A percentile compares a stretch with the other conserved stretches of the same genome.
Evolutionary conservation across 2,888 invertebrate species (phyloP).

Genomic region (Amiota communis): DNA sequence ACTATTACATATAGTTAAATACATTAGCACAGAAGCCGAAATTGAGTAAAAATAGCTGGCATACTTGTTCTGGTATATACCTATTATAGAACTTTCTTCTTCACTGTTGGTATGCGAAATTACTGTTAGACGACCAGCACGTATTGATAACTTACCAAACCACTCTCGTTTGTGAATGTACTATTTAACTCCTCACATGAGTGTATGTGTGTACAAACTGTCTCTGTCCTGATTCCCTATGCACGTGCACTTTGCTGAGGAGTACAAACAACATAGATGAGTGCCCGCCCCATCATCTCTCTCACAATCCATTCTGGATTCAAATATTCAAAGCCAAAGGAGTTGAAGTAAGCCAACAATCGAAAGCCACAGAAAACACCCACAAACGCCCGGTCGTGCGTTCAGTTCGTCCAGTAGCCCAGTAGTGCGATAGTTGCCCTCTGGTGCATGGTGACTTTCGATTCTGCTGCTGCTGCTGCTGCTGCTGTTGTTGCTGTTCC

Average conservation of each 20-base stretch:
- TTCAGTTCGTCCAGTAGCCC: neutral
- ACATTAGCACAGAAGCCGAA: too few relatives aligned
- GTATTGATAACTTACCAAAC: too few relatives aligned
- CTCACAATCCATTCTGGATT: too few relatives aligned
- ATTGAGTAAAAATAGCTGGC: too few relatives aligned
- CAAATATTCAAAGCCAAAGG: conserved; percentile 1
- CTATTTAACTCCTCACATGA: neutral
- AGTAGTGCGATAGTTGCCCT: neutral
- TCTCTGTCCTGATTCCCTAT: neutral
- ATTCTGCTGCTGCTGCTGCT: neutral
- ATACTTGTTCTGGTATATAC: too few relatives aligned
- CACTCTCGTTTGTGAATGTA: too few relatives aligned
- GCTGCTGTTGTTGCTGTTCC: neutral
- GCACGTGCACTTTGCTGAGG: neutral
- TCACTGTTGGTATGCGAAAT: neutral
- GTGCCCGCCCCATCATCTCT: neutral
- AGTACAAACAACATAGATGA: neutral
- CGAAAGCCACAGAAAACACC: conserved; percentile 1
- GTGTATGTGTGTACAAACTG: neutral
- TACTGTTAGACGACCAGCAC: neutral
- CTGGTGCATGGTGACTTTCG: neutral
- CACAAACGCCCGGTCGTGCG: neutral
- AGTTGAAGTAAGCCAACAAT: neutral
- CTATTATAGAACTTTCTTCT: too few relatives aligned
- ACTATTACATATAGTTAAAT: too few relatives aligned